Conservation (phyloP, 1,140 invertebrate species). For the Phortica variegata region DNA sequence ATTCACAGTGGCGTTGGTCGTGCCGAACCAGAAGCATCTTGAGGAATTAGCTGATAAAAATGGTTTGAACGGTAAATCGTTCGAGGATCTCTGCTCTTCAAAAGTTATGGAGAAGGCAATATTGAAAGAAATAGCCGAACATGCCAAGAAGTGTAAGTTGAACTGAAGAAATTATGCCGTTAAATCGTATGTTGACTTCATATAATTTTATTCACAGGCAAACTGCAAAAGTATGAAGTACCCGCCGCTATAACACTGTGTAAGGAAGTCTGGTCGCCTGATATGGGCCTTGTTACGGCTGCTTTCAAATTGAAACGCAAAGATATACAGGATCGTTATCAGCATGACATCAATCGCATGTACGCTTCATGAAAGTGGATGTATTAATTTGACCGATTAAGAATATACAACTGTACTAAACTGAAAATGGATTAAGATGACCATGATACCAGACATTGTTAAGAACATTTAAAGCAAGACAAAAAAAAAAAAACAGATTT, state of each 20-base stretch:
- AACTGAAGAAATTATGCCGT: not conserved
- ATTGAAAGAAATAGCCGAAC: conserved; percentile 74
- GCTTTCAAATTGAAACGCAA: conserved; percentile 96
- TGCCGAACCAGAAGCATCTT: conserved; percentile 77
- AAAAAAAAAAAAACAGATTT: too few relatives aligned
- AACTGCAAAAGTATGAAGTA: conserved; percentile 87
- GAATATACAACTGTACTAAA: too few relatives aligned
- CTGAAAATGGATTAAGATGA: too few relatives aligned
- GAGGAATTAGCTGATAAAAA: conserved; percentile 68
- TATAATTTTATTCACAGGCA: conserved; percentile 60
- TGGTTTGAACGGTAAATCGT: conserved; percentile 62
- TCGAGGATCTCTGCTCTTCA: conserved; percentile 76
- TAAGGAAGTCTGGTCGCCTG: conserved; percentile 91
- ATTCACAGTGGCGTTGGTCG: conserved; percentile 87
- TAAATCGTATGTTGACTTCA: not conserved
- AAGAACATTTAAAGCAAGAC: too few relatives aligned
- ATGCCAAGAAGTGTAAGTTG: conserved; percentile 78
- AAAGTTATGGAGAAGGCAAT: conserved; percentile 74
- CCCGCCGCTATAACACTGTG: conserved; percentile 88
- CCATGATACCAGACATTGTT: too few relatives aligned
- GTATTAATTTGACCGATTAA: conserved; percentile 38
- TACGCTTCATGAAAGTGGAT: conserved; percentile 78
- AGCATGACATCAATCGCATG: conserved; percentile 87
- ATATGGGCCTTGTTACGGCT: conserved; percentile 94
- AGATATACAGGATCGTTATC: conserved; percentile 90